phyloP scores from a whole-genome alignment of 2,797 vertebrate species.

The Pristis pectinata region DNA sequence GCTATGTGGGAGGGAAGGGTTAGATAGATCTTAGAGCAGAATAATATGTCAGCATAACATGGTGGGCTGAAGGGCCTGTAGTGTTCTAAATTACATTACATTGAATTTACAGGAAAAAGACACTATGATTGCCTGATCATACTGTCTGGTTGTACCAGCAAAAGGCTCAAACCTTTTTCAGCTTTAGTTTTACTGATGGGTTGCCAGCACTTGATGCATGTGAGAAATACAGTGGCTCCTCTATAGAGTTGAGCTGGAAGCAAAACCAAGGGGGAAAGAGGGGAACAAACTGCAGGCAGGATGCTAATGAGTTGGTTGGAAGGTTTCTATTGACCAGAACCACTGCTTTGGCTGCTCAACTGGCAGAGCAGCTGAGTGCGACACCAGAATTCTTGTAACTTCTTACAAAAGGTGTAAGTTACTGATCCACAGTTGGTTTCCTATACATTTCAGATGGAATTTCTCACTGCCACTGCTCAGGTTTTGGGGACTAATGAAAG shows the following conservation, averaged over 20 bases:
- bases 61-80: no score
- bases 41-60: no score
- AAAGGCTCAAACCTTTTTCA: background rate
- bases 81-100: background rate
- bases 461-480: background rate
- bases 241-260: background rate
- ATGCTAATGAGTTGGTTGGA: background rate
- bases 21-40: no score
- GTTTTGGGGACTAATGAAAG: background rate
- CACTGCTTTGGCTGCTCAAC: background rate
- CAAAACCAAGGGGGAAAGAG: background rate
- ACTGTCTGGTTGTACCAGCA: background rate
- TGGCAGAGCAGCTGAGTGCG: background rate
- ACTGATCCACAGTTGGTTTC: background rate
- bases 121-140: background rate
- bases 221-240: background rate
- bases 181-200: background rate
- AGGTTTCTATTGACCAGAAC: background rate
- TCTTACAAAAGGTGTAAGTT: background rate
- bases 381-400: background rate
- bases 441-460: background rate
- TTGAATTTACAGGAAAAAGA: background rate
- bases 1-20: no score
- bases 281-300: background rate
- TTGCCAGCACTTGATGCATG: background rate